A percentile compares a stretch with the other conserved stretches of the same genome.
Evolutionary conservation across 2,888 invertebrate genomes (phyloP).

Genomic region (Diplolepis rosae): DNA sequence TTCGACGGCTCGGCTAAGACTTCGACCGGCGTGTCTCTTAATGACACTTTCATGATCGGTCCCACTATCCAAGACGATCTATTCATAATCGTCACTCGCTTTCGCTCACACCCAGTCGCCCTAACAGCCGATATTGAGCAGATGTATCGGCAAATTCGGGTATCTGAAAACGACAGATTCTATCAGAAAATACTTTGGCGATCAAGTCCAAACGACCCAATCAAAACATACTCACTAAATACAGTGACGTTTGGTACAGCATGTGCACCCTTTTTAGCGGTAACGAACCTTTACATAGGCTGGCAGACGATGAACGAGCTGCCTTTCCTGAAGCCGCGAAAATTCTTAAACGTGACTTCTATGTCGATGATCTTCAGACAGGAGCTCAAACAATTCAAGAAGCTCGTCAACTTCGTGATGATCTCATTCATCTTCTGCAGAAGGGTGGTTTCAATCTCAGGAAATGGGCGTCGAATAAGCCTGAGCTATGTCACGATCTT

Average conservation of each 20-base stretch:
- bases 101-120: neutral
- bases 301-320: constrained; percentile 41
- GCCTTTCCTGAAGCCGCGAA: too few relatives aligned
- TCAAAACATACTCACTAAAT: too few relatives aligned
- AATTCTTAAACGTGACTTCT: constrained; percentile 43
- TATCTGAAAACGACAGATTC: constrained; percentile 23
- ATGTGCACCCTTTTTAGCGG: too few relatives aligned
- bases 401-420: constrained; percentile 31
- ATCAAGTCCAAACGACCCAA: neutral
- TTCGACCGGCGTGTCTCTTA: constrained; percentile 19
- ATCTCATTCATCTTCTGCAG: neutral
- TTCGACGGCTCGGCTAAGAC: constrained; percentile 28
- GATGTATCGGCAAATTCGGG: constrained; percentile 55
- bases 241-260: too few relatives aligned
- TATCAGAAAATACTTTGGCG: constrained; percentile 36
- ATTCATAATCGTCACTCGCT: constrained; percentile 21
- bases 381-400: constrained; percentile 44
- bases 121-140: constrained; percentile 53
- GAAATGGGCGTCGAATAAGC: constrained; percentile 17
- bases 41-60: constrained; percentile 32
- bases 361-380: constrained; percentile 60
- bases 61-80: constrained; percentile 28
- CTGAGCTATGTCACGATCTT: neutral
- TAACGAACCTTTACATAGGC: constrained; percentile 44
- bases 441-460: too few relatives aligned